Evolutionary conservation across 2,113 vertebrate species (phyloP).

Genomic region (Meleagris gallopavo): DNA sequence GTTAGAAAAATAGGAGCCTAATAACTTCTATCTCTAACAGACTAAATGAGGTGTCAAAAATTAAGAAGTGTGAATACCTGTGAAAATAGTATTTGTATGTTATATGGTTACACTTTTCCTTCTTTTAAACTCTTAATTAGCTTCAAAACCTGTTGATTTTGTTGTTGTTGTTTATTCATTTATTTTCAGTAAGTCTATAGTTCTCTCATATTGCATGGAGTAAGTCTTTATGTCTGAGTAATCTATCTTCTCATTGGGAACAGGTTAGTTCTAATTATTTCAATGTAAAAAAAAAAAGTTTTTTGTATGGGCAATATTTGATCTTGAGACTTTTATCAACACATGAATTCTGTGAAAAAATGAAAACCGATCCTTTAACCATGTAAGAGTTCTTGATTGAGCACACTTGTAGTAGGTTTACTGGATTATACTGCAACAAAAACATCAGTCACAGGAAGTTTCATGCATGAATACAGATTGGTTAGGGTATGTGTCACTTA

Average conservation of each 20-base stretch:
- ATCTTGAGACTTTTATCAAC: not conserved
- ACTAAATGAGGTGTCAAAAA: not conserved
- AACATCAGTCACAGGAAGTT: not conserved
- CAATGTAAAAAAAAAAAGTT: not conserved
- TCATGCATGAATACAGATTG: not conserved
- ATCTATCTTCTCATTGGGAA: not conserved
- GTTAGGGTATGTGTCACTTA: fast-evolving
- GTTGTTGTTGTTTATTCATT: not conserved
- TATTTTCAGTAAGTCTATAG: not conserved
- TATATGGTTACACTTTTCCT: not conserved
- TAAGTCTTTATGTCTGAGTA: not conserved
- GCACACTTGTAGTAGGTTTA: not conserved
- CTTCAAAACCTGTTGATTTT: not conserved
- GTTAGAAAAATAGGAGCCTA: not conserved
- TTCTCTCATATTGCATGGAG: not conserved
- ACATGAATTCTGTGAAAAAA: not conserved
- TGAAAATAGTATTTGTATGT: not conserved
- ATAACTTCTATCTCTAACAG: not conserved
- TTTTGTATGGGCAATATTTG: not conserved
- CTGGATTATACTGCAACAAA: not conserved
- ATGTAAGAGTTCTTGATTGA: not conserved
- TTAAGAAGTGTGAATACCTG: not conserved
- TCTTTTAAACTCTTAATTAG: not conserved
- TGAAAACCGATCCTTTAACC: not conserved
- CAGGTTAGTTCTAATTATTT: not conserved